These are phyloP conservation scores for Meghimatium bilineatum DNA, from an alignment of 2,888 invertebrate genomes.

Conservation along the genomic window DNA sequence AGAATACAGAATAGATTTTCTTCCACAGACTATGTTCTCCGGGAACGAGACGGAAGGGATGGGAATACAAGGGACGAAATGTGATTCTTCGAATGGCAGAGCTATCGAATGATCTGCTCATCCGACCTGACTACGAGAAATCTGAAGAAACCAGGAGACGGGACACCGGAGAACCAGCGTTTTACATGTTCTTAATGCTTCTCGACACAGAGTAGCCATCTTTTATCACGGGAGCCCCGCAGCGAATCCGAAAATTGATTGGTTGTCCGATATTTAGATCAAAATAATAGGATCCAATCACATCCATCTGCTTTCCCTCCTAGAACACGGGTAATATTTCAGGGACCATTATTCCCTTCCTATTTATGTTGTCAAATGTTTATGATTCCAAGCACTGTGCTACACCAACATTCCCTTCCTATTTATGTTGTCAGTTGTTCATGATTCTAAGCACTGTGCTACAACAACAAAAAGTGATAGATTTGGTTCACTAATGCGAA, in stretches of 20 bases:
- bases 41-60: background rate
- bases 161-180: slow-evolving; percentile 35
- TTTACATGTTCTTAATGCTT: slow-evolving; percentile 27
- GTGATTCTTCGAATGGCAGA: background rate
- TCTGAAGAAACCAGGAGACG: slow-evolving; percentile 8
- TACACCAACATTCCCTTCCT: too few relatives aligned
- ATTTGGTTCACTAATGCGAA: too few relatives aligned
- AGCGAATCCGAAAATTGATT: slow-evolving; percentile 41
- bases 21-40: background rate
- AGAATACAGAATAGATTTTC: background rate
- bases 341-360: background rate
- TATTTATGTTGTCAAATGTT: too few relatives aligned
- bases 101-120: slow-evolving; percentile 37
- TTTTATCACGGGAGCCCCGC: slow-evolving; percentile 38
- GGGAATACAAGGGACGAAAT: slow-evolving; percentile 5
- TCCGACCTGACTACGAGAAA: slow-evolving; percentile 33
- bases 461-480: background rate
- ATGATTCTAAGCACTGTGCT: background rate
- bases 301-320: slow-evolving; percentile 25
- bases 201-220: slow-evolving; percentile 29
- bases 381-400: background rate
- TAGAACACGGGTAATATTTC: slow-evolving; percentile 25
- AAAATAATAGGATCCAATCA: slow-evolving; percentile 43
- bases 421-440: background rate
- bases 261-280: slow-evolving; percentile 32